Evolutionary conservation across 1,140 invertebrate genomes (phyloP).

Genomic region (Mya arenaria): DNA sequence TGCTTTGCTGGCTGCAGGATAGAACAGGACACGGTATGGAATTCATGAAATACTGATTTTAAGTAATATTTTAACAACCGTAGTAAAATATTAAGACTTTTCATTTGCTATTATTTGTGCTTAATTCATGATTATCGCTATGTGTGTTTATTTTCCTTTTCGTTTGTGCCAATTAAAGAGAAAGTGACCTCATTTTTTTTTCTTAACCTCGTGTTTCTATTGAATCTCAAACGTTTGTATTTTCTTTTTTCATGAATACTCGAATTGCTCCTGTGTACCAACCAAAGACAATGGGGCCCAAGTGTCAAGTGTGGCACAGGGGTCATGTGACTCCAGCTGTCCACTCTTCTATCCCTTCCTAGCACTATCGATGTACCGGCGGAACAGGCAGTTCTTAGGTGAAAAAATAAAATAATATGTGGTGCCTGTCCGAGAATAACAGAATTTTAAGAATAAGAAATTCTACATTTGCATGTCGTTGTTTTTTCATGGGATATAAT

Average conservation of each 20-base stretch:
- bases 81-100: not conserved
- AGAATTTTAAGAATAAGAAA: not conserved
- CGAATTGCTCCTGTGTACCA: constrained; percentile 5
- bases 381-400: constrained; percentile 28
- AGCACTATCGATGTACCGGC: not conserved
- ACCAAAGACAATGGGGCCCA: not conserved
- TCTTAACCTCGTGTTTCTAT: not conserved
- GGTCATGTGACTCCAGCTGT: constrained; percentile 10
- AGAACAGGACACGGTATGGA: not conserved
- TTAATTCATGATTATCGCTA: not conserved
- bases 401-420: not conserved
- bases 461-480: not conserved
- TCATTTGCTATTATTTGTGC: not conserved
- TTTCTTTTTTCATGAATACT: not conserved
- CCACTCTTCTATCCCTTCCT: not conserved
- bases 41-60: not conserved
- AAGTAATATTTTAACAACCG: not conserved
- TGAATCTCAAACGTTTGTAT: not conserved
- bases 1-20: constrained; percentile 63
- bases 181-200: not conserved
- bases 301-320: not conserved
- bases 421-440: not conserved
- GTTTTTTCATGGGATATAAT: not conserved
- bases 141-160: not conserved
- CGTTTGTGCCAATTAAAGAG: not conserved